Base-by-base conservation (phyloP, 2,888 invertebrate species). In the Drosophila flavopinicola region DNA sequence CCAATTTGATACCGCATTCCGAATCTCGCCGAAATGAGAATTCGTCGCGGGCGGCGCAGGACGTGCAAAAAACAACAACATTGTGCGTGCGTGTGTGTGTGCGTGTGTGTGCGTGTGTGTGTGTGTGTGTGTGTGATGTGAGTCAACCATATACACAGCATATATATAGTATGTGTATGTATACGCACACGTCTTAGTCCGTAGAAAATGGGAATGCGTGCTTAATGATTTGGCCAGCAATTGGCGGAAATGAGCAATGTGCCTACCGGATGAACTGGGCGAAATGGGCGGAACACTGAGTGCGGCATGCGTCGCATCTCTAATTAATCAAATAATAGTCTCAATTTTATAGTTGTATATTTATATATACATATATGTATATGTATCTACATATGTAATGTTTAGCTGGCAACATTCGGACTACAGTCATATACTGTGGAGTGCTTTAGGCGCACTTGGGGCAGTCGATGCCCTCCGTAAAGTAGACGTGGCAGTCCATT, bases 41-140 rank as follows among this genome's bases (percentile, higher is more conserved):
- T 82, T 82, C 77, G 83, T 71, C 78, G 68, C 83, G 79, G 68
- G 72, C 72, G 78, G 83, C 78, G 48, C 59, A 57, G 65, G 52
- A 82, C 78, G 85, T 85, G 78, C 78, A 64, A 79, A 79, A 75
- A 85, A 79, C 83, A 79, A 79, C 83, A 59, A 58, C 66, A 73
- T 39, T 47, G 42, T 42, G 49, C 41, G 9, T n/a, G 24, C 11
- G 13, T 39, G n/a, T 24, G 15, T 53, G 32, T 33, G 41, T 25
- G 23, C 23, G n/a, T n/a, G n/a, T n/a, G n/a, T 47, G 42, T 42
- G 49, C 41, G 9, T 13, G 25, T 13, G 13, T 41, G 11, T 25
- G n/a, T 53, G 33, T 33, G 41, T 25, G 23, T 20, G 20, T 20
- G 20, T 20, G 20, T 20, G 20, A 4, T 3, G 20, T 60, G 59